Percentiles rank a stretch among this genome's conserved stretches.
phyloP scores from a whole-genome alignment of 23 tunicate species.

The Halocynthia aurantium region DNA sequence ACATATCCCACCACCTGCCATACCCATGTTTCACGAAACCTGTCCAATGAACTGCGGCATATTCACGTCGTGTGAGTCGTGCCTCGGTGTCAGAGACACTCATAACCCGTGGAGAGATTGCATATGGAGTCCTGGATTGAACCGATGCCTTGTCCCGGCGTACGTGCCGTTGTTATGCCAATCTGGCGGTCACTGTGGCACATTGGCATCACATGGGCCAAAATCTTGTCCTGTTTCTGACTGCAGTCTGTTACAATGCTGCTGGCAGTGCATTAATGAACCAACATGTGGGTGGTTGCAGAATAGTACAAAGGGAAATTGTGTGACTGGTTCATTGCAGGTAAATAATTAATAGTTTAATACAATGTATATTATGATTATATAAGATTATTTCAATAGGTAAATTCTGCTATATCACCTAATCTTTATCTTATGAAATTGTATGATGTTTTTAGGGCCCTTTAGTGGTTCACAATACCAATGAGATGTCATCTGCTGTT shows the following conservation, averaged over 20 bases:
- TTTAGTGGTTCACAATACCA: not conserved
- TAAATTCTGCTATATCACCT: too few relatives aligned
- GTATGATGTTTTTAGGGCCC: not conserved
- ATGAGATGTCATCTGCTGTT: not conserved
- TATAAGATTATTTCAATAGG: too few relatives aligned
- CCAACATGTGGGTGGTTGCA: conserved; percentile 40
- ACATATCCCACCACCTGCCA: not conserved
- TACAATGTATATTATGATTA: too few relatives aligned
- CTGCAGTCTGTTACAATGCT: conserved; percentile 25
- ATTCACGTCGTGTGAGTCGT: conserved; percentile 1
- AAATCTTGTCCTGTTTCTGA: conserved; percentile 20
- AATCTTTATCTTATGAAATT: too few relatives aligned
- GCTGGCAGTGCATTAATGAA: conserved; percentile 40
- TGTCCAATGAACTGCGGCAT: conserved; percentile 8
- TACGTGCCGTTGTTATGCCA: conserved; percentile 17
- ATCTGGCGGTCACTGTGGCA: conserved; percentile 33
- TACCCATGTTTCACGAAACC: not conserved
- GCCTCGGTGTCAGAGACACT: not conserved
- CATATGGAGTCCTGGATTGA: conserved; percentile 26
- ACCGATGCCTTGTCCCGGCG: conserved; percentile 24
- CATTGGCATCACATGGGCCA: not conserved
- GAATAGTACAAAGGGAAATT: not conserved
- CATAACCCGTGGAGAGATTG: conserved; percentile 8
- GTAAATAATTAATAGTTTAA: too few relatives aligned
- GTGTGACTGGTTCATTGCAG: conserved; percentile 32